A percentile compares a stretch with the other conserved stretches of the same genome.
Conservation (phyloP, 2,888 invertebrate genomes). For the Andrena chrysosceles region DNA sequence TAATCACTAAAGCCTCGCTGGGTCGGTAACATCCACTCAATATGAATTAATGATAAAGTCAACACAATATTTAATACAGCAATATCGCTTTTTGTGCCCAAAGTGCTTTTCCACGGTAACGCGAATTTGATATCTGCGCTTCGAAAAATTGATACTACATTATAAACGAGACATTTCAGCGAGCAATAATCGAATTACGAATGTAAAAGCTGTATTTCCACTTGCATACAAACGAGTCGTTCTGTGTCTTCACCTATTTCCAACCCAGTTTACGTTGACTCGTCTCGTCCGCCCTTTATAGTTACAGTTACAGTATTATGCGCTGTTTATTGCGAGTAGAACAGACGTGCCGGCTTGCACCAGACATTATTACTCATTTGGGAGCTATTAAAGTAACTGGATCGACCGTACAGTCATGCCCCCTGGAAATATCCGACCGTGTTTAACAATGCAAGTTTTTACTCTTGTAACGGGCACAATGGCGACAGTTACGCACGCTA, state of each 20-base stretch:
- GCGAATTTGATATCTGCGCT: slow-evolving; percentile 15
- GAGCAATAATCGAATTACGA: not conserved
- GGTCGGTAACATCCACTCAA: slow-evolving; percentile 23
- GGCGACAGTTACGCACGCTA: not conserved
- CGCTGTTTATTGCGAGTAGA: slow-evolving; percentile 41
- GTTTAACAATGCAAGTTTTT: slow-evolving; percentile 9
- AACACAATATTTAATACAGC: not conserved
- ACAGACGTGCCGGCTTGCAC: slow-evolving; percentile 22
- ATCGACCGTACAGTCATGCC: not conserved
- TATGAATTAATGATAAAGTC: slow-evolving; percentile 11
- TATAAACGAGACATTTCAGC: not conserved
- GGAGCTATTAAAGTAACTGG: slow-evolving; percentile 40
- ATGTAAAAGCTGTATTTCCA: not conserved
- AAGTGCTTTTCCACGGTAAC: not conserved
- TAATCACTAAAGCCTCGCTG: not conserved
- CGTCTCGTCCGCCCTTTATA: slow-evolving; percentile 21
- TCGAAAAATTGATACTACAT: slow-evolving; percentile 13
- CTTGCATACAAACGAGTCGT: slow-evolving; percentile 2
- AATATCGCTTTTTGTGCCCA: not conserved
- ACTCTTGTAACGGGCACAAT: not conserved
- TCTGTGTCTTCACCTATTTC: not conserved
- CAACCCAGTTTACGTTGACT: slow-evolving; percentile 37
- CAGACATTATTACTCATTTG: slow-evolving; percentile 45
- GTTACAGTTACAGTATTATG: slow-evolving; percentile 36
- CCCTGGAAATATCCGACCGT: not conserved